Evolutionary conservation across 2,797 vertebrate genomes (phyloP).

Genomic region (Sphenodon punctatus): DNA sequence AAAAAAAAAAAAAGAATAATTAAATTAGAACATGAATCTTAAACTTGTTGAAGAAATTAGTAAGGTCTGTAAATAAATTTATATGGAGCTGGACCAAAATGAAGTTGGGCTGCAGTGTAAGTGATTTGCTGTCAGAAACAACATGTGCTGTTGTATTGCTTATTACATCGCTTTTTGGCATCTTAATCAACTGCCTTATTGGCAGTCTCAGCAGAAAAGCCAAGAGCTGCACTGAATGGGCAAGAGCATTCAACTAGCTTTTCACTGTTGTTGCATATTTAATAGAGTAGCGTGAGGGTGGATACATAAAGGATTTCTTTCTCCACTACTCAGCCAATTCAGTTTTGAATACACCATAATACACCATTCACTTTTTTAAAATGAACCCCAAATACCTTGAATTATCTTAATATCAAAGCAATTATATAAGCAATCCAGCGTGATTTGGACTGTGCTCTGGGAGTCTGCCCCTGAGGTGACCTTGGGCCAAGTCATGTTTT

Average conservation of each 20-base stretch:
- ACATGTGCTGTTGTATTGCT: not conserved
- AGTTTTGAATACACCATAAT: not conserved
- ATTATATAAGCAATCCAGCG: no score
- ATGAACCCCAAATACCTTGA: not conserved
- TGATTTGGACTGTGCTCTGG: no score
- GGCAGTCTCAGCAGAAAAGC: not conserved
- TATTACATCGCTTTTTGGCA: fast-evolving
- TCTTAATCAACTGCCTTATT: fast-evolving
- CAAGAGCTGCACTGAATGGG: not conserved
- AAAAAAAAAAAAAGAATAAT: not conserved
- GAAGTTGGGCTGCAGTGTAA: not conserved
- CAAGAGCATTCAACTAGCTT: not conserved
- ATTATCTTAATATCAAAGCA: not conserved
- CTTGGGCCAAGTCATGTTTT: no score
- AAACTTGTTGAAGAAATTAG: not conserved
- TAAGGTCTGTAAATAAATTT: not conserved
- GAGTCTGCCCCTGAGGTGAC: no score
- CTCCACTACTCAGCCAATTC: not conserved
- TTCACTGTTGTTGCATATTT: not conserved
- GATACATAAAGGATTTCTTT: not conserved
- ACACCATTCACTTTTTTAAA: not conserved
- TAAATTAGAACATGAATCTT: not conserved
- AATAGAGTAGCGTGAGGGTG: not conserved
- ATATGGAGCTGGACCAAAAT: not conserved
- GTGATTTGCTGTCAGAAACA: not conserved